Evolutionary conservation across 2,797 vertebrate genomes (phyloP), one percentile per base, ranked within the genome.

Genomic region (Brachymystax lenok): DNA sequence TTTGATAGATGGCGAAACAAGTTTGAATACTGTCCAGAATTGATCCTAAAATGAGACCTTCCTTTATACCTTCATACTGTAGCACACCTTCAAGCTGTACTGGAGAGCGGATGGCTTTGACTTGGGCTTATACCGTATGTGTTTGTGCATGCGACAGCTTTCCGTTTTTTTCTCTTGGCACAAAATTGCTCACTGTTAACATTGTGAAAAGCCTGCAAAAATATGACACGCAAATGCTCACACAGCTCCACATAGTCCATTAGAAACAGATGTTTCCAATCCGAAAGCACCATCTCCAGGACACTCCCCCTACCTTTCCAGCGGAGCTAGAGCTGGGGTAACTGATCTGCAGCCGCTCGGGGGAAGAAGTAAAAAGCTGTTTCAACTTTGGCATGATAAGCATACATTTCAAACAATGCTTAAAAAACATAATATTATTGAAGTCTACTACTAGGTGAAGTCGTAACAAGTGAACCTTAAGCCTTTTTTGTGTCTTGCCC

Each of bases 201-300:
- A 46, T 46, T 46, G 40, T 46, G 10, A 46, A 46, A 46, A 46
- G 10, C 10, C 40, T 46, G 40, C 40, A 46, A 46, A 46, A 46
- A 46, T 46, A 46, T 46, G 89, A 92, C 82, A 87, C 87, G 85
- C 88, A 90, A 91, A 90, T 51, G 85, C 89, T 85, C 87, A 77
- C 78, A 56, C 86, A 87, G 84, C 88, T 84, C 81, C 76, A 64
- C 77, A 76, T 67, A 68, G 82, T 84, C 88, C 85, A 90, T 80
- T 80, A 90, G 85, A 90, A 93, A 90, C 92, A 93, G 91, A 93
- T 93, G 92, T 92, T 87, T 79, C 33, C 8, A 83, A 84, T 90
- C 86, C 87, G 82, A 77, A 63, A 30, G 79, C 78, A 67, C 85
- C 79, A 74, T 74, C 82, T 74, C 78, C 71, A 21, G 73, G 71